Percentiles rank a stretch among this genome's conserved stretches.
phyloP scores from a whole-genome alignment of 1,140 invertebrate species.

The Bactericera cockerelli region DNA sequence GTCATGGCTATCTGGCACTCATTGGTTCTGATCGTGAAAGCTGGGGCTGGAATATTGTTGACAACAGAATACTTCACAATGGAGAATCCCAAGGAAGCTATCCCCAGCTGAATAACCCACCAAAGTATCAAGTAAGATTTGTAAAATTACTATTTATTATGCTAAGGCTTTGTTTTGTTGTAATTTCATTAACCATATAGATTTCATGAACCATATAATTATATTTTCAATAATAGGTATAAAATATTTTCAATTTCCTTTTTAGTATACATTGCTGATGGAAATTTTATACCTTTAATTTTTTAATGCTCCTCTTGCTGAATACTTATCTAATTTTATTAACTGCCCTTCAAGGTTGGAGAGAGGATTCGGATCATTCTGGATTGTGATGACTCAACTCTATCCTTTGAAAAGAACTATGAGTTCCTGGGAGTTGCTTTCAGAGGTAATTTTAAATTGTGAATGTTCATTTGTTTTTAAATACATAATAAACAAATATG shows the following conservation, averaged over 20 bases:
- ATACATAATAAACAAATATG: too few species aligned
- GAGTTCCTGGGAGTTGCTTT: conserved; percentile 98
- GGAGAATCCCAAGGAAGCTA: conserved; percentile 91
- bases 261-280: too few species aligned
- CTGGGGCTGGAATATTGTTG: conserved; percentile 98
- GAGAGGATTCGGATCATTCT: conserved; percentile 92
- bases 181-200: too few species aligned
- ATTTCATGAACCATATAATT: too few species aligned
- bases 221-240: too few species aligned
- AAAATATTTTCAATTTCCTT: too few species aligned
- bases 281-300: too few species aligned
- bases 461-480: too few species aligned
- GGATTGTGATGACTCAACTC: conserved; percentile 91
- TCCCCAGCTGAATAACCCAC: conserved; percentile 89
- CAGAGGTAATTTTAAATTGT: conserved; percentile 50
- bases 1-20: conserved; percentile 86
- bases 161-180: neutral
- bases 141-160: neutral
- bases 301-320: too few species aligned
- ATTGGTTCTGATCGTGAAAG: conserved; percentile 91
- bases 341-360: conserved; percentile 55
- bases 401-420: conserved; percentile 97
- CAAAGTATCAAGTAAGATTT: conserved; percentile 82
- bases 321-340: too few species aligned
- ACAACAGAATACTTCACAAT: conserved; percentile 94